Evolutionary conservation across 2,113 vertebrate genomes (phyloP), one percentile per base, ranked within the genome.

Genomic region (Gobius niger): DNA sequence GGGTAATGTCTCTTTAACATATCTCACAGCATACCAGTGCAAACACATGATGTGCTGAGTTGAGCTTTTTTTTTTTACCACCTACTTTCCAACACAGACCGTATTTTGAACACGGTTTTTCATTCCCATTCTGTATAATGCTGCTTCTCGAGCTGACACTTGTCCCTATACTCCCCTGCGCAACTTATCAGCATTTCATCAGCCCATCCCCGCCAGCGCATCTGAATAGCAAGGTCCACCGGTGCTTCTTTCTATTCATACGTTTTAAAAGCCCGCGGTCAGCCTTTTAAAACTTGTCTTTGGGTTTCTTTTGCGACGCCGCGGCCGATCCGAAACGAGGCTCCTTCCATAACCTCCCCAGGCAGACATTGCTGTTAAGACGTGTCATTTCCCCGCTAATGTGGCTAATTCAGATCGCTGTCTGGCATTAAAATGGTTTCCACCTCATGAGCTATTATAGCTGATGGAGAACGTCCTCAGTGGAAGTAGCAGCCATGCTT

Each of bases 361-460:
- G 74, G 71, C 73, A 18, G 68, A 71, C 50, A 3, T 49, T 72
- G 34, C 68, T 11, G 72, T 72, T 52, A 73, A 81, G 64, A 89
- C 40, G 67, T 88, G 76, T 83, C 81, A 86, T 89, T 87, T 82
- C 15, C 73, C 42, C 47, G 70, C 80, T 86, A 88, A 89, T 90
- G 85, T 62, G 70, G 71, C 73, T 79, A 74, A 88, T 83, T 87
- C 72, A 66, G 83, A 62, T 77, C 74, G 44, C 46, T 72, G 74
- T 49, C 47, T 72, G 54, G 13, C 73, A 73, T 72, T 80, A 50
- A 71, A 85, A 77, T 70, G 51, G 64, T 74, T 80, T 67, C 78
- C 75, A 54, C 80, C 71, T 82, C 69, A 56, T 75, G 73, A 80
- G 71, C 66, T 77, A 63, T 80, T 63, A 53, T 71, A 61, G 57